phyloP scores from a whole-genome alignment of 2,797 vertebrate genomes.

The Channa striata region DNA sequence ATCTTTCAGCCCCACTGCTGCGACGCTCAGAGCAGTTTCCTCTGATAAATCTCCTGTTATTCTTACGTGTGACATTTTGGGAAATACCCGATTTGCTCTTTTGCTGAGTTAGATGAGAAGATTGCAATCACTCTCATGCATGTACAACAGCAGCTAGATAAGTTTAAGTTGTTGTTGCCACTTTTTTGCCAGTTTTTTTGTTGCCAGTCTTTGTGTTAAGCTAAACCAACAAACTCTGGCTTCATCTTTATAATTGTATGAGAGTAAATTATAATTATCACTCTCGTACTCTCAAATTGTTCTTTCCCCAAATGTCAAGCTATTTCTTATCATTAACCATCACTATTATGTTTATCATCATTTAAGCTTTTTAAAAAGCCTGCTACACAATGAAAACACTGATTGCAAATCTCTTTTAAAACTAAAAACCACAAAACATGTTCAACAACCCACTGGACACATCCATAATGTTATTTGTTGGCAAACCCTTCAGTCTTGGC shows the following conservation, averaged over 20 bases:
- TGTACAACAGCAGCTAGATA: too few relatives aligned
- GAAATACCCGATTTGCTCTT: neutral
- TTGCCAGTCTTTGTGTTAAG: neutral
- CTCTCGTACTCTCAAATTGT: too few relatives aligned
- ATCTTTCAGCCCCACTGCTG: conserved; percentile 11
- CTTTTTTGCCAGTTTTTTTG: neutral
- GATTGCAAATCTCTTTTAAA: conserved; percentile 13
- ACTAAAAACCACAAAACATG: conserved; percentile 18
- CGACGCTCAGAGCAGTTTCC: neutral
- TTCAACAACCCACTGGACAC: neutral
- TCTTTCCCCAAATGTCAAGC: neutral
- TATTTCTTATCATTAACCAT: neutral
- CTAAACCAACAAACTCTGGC: neutral
- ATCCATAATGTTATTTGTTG: neutral
- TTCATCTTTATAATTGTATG: neutral
- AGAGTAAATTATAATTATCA: neutral
- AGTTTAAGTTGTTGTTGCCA: neutral
- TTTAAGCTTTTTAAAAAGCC: neutral
- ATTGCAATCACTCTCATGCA: neutral
- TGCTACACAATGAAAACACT: neutral
- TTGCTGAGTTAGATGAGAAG: neutral
- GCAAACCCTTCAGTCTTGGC: neutral
- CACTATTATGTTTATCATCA: neutral
- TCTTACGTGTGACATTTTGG: neutral
- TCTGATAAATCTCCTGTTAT: neutral